Conservation (phyloP, 2,113 vertebrate genomes). For the Tiliqua scincoides region DNA sequence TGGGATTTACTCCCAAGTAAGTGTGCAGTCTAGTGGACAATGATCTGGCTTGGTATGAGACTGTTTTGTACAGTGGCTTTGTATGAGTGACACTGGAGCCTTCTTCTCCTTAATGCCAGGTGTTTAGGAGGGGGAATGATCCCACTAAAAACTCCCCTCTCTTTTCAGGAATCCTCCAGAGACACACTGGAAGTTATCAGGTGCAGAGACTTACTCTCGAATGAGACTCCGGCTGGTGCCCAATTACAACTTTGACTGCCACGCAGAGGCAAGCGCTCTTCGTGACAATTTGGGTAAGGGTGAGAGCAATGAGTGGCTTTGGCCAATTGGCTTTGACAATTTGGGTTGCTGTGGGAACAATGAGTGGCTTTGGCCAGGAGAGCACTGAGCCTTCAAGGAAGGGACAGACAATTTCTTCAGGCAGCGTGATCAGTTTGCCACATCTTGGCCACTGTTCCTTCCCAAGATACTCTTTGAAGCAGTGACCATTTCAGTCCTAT, state of each 20-base stretch:
- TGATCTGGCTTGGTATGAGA: no score
- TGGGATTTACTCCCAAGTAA: no score
- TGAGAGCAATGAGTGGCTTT: neutral
- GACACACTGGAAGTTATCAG: constrained; percentile 89
- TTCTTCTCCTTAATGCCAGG: neutral
- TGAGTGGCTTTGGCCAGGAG: neutral
- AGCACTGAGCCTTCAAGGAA: neutral
- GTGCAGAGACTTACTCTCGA: constrained; percentile 92
- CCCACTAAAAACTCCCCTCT: rapidly evolving
- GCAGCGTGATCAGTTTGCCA: neutral
- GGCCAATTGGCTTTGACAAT: constrained; percentile 89
- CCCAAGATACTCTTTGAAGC: no score
- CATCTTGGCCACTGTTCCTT: neutral
- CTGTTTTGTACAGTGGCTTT: neutral
- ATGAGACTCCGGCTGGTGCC: constrained; percentile 98
- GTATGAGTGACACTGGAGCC: no score
- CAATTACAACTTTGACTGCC: constrained; percentile 88
- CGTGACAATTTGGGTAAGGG: constrained; percentile 92
- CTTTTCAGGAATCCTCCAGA: constrained; percentile 77
- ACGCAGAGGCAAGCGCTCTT: constrained; percentile 92
- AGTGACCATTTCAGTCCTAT: no score
- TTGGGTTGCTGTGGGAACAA: constrained; percentile 78
- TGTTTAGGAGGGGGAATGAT: neutral
- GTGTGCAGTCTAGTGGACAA: no score
- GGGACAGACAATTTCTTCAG: neutral